Conservation (phyloP, 2,113 vertebrate species). For the Alligator sinensis region DNA sequence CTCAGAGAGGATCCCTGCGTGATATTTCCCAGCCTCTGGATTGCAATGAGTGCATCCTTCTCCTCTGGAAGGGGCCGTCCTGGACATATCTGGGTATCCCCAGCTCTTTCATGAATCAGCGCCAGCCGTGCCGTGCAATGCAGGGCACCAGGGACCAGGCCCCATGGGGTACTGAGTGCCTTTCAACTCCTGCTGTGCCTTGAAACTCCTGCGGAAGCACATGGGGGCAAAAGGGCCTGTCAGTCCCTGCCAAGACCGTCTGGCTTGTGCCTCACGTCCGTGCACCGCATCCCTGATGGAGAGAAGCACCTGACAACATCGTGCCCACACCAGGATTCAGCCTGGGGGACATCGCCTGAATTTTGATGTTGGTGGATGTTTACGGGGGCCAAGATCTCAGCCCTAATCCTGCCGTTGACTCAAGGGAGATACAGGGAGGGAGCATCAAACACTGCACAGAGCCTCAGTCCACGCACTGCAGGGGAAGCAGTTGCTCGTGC, state of each 20-base stretch:
- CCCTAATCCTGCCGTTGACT: not conserved
- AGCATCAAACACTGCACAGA: not conserved
- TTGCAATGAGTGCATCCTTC: constrained; percentile 22
- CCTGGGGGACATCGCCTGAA: not conserved
- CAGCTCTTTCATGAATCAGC: constrained; percentile 16
- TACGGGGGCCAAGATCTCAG: not conserved
- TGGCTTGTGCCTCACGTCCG: not conserved
- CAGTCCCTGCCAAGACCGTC: too few species aligned
- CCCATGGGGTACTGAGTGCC: constrained; percentile 22
- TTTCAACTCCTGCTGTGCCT: constrained; percentile 47
- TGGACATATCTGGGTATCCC: constrained; percentile 58
- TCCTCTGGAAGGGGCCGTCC: constrained; percentile 33
- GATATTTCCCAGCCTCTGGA: not conserved
- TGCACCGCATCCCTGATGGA: not conserved
- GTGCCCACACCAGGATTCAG: not conserved
- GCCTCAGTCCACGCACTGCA: not conserved
- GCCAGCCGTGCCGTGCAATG: constrained; percentile 19
- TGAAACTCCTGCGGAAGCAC: constrained; percentile 6
- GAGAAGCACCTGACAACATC: too few species aligned
- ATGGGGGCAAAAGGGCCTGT: not conserved
- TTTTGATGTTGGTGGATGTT: not conserved
- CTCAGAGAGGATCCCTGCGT: constrained; percentile 27
- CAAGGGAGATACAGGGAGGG: not conserved
- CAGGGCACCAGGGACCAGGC: constrained; percentile 22
- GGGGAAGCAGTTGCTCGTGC: not conserved